These are phyloP conservation scores for Pseudopodoces humilis DNA, from an alignment of 2,113 vertebrate species.

Conservation along the genomic window DNA sequence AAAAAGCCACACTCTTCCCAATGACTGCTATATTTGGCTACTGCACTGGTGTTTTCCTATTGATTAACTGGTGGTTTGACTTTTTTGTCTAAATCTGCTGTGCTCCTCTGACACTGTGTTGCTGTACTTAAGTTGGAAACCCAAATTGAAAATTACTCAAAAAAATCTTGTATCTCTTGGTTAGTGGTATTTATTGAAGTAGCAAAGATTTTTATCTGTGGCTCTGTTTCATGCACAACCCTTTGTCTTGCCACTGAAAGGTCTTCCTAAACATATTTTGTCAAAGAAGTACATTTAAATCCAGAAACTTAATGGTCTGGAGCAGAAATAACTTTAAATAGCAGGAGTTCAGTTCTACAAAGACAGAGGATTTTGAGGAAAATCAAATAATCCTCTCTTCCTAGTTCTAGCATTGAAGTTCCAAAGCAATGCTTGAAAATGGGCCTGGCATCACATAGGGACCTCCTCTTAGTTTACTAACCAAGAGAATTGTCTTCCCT, in stretches of 20 bases:
- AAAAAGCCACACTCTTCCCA: background rate
- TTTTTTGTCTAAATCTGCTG: background rate
- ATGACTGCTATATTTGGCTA: background rate
- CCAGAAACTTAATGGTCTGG: background rate
- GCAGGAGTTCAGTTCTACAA: background rate
- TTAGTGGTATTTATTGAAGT: background rate
- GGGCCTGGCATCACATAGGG: background rate
- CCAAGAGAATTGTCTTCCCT: background rate
- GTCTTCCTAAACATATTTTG: background rate
- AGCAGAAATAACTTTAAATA: background rate
- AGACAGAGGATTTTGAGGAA: background rate
- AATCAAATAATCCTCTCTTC: background rate
- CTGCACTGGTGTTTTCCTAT: background rate
- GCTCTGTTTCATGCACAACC: background rate
- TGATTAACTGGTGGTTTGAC: background rate
- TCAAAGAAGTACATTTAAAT: background rate
- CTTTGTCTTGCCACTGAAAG: background rate
- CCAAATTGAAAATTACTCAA: background rate
- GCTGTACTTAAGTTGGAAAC: background rate
- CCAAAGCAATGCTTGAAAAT: background rate
- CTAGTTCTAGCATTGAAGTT: background rate
- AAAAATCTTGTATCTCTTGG: background rate
- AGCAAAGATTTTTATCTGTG: background rate
- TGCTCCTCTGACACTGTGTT: background rate
- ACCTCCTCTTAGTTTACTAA: background rate